phyloP scores from a whole-genome alignment of 2,888 invertebrate species.

The Ischnus inquisitorius region DNA sequence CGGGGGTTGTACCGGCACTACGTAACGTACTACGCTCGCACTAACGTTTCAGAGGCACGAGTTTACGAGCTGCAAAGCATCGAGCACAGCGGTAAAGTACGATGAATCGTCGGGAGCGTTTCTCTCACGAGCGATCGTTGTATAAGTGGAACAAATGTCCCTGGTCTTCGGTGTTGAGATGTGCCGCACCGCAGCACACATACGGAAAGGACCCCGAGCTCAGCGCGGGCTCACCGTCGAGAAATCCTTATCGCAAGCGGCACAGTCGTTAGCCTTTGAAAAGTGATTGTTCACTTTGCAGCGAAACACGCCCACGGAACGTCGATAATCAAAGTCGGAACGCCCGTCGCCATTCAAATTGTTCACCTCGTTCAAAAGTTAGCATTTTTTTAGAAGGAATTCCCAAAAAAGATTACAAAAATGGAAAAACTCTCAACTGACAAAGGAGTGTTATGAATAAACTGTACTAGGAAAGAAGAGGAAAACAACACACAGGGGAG shows the following conservation, averaged over 20 bases:
- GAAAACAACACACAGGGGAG: too few species aligned
- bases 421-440: too few species aligned
- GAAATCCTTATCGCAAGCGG: conserved; percentile 6
- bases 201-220: conserved; percentile 29
- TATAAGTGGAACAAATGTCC: conserved; percentile 80
- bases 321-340: not conserved
- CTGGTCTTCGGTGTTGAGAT: conserved; percentile 73
- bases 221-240: conserved; percentile 8
- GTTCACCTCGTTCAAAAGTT: not conserved
- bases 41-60: conserved; percentile 48
- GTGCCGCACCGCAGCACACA: conserved; percentile 57
- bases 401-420: too few species aligned
- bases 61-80: conserved; percentile 79
- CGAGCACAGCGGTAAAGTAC: conserved; percentile 77
- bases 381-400: not conserved
- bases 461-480: too few species aligned
- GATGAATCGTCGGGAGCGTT: conserved; percentile 77
- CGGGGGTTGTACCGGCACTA: conserved; percentile 6
- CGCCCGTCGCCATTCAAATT: not conserved
- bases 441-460: too few species aligned
- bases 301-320: conserved; percentile 2
- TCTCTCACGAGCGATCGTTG: conserved; percentile 71
- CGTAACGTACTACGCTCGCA: conserved; percentile 35
- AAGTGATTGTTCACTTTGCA: conserved; percentile 19
- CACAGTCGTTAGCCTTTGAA: conserved; percentile 9